A percentile compares a stretch with the other conserved stretches of the same genome.
phyloP scores from a whole-genome alignment of 2,797 vertebrate species.

The Tokudaia muenninki region DNA sequence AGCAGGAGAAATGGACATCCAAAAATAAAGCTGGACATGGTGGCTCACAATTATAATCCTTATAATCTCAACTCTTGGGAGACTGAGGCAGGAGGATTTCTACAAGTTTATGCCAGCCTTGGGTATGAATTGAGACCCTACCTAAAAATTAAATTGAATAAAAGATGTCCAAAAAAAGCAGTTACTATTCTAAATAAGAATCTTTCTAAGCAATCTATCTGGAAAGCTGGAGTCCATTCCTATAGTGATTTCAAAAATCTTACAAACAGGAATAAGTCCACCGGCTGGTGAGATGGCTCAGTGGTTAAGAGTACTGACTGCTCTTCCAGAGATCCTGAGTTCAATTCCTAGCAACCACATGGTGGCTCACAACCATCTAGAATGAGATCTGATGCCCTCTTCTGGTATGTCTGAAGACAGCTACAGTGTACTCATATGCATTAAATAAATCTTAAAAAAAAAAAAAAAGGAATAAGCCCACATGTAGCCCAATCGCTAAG shows the following conservation, averaged over 20 bases:
- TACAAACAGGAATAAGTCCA: not conserved
- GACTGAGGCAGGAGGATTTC: not conserved
- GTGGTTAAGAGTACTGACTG: not conserved
- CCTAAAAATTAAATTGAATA: not conserved
- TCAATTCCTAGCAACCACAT: too few relatives aligned
- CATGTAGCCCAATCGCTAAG: too few relatives aligned
- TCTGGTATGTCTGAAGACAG: too few relatives aligned
- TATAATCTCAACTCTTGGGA: not conserved
- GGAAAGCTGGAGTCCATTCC: constrained; percentile 12
- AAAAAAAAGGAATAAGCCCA: too few relatives aligned
- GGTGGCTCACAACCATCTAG: too few relatives aligned
- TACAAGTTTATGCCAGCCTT: not conserved
- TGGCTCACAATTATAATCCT: not conserved
- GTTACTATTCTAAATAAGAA: constrained; percentile 33
- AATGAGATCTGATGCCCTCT: too few relatives aligned
- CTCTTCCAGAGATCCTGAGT: too few relatives aligned
- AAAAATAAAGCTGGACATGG: not conserved
- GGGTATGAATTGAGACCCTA: not conserved
- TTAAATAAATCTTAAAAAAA: too few relatives aligned
- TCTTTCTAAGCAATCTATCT: constrained; percentile 18
- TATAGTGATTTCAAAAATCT: constrained; percentile 44
- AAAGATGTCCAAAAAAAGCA: not conserved
- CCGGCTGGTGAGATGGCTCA: too few relatives aligned
- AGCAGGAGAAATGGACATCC: not conserved
- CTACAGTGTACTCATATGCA: too few relatives aligned